Base-by-base conservation (phyloP, 2,888 invertebrate genomes). In the Oxytorus armatus region DNA sequence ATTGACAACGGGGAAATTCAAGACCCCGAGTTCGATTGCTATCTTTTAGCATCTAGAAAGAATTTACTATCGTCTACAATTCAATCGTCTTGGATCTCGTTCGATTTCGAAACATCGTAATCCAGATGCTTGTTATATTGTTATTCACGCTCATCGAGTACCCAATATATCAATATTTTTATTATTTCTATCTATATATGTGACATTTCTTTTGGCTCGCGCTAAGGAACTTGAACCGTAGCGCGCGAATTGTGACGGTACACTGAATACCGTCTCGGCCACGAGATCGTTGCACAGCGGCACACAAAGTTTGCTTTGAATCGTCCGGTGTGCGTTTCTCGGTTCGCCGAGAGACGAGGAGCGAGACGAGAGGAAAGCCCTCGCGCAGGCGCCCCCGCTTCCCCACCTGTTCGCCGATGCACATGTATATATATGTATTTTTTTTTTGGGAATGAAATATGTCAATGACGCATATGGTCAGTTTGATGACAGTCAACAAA, bases 211-310 rank as follows among this genome's bases (percentile, higher is more conserved):
- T 33, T 70, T 33, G 53, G 53, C 47, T 42, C 66, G 57, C 66
- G 69, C 63, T 44, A 51, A 75, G 49, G 47, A 59, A 79, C 33
- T 80, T 83, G 83, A 77, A 88, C 86, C 85, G 86, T 68, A 82
- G 80, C 88, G 85, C 81, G 82, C 86, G 86, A 88, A 88, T 88
- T 84, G 88, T 88, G 84, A 85, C 87, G 87, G 85, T 81, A 86
- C 80, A 88, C 88, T 88, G 88, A 88, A 86, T 86, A 84, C 79
- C 68, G 72, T 51, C 63, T 70, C 78, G 70, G 42, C 42, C 44
- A 72, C 72, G 76, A 68, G 70, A 81, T 70, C 74, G 36, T 51
- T 57, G 47, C 53, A 75, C 21, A 44, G 65, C 81, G 76, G 73
- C 61, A 42, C 55, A 68, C 76, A 68, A 61, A 57, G 66, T 83